These are phyloP conservation scores for Fregata magnificens DNA, from an alignment of 2,113 vertebrate species.

Conservation along the genomic window DNA sequence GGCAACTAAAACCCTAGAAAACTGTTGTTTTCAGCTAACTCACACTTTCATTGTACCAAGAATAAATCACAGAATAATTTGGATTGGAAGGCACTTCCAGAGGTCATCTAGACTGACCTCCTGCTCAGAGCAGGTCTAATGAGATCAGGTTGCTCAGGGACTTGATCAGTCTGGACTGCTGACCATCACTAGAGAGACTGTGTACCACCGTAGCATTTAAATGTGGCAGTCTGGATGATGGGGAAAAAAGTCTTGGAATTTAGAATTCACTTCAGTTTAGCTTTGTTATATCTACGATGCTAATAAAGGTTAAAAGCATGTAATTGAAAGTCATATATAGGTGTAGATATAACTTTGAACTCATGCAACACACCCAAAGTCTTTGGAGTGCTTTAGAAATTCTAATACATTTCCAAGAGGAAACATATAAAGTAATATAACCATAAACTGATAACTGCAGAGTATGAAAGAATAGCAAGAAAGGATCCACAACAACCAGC, in stretches of 20 bases:
- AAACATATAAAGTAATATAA: neutral
- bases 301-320: neutral
- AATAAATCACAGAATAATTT: neutral
- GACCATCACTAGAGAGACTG: neutral
- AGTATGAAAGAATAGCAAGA: neutral
- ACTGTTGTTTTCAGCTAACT: neutral
- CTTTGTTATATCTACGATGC: neutral
- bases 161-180: neutral
- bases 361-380: neutral
- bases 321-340: neutral
- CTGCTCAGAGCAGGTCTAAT: neutral
- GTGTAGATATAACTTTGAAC: neutral
- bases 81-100: neutral
- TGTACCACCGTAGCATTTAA: neutral
- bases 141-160: neutral
- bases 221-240: neutral
- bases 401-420: neutral
- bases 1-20: neutral
- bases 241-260: neutral
- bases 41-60: neutral
- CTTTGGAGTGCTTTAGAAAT: neutral
- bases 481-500: neutral
- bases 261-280: neutral
- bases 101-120: neutral
- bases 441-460: neutral